Conservation (phyloP, 2,888 invertebrate genomes). For the Oligia strigilis region DNA sequence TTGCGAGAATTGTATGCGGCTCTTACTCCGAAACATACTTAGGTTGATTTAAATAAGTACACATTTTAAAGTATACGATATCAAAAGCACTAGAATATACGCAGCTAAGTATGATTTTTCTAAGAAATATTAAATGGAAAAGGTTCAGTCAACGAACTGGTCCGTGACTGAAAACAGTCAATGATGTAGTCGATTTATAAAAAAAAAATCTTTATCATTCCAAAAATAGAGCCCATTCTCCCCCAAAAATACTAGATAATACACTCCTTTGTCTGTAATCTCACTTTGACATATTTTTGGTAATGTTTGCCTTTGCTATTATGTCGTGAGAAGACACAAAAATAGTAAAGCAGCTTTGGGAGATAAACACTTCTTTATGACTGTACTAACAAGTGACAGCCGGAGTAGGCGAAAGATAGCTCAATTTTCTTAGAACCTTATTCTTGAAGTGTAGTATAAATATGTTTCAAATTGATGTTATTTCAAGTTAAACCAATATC, state of each 20-base stretch:
- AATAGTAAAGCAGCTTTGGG: conserved; percentile 39
- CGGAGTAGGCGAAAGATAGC: background rate
- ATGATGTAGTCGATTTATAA: too few species aligned
- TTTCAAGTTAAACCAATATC: too few species aligned
- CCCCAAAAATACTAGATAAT: background rate
- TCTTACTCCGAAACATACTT: conserved; percentile 5
- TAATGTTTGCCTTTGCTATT: conserved; percentile 28
- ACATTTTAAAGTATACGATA: background rate
- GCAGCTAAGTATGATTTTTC: background rate
- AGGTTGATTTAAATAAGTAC: background rate
- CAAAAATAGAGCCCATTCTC: background rate
- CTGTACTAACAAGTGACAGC: background rate
- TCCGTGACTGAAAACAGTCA: background rate
- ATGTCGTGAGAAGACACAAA: conserved; percentile 23
- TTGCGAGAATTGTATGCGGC: conserved; percentile 20
- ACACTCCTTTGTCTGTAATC: background rate
- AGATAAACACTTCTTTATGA: conserved; percentile 27
- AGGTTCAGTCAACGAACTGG: background rate
- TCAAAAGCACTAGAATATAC: background rate
- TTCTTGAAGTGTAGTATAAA: background rate
- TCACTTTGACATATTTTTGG: conserved; percentile 14
- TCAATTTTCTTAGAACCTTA: background rate
- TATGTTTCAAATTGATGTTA: too few species aligned
- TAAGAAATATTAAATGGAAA: background rate
- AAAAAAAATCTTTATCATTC: background rate